Evolutionary conservation across 64 coral and sea anemone genomes (phyloP), one percentile per base, ranked within the genome.

Genomic region (Dendronephthya gigantea): DNA sequence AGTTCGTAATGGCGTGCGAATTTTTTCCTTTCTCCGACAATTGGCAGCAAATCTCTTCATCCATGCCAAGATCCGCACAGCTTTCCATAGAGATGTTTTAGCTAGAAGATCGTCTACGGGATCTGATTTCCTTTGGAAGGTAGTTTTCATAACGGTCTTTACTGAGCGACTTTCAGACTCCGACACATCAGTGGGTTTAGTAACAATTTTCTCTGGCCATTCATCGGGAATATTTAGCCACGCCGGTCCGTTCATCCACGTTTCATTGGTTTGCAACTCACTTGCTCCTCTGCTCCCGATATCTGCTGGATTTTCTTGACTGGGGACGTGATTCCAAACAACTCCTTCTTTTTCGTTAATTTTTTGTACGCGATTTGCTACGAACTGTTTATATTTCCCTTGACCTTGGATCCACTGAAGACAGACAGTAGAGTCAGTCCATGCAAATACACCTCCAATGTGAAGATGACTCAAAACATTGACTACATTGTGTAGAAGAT

Each of bases 51-150:
- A 76, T 76, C 69, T 32, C 29, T 76, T 76, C 29, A 76, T 76
- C 69, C 69, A 76, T 14, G 2, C 69, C 23, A 6, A 76, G 29
- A 29, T 38, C 35, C 6, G 69, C 13, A 29, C 6, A 38, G 69
- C 16, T 76, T 76, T 76, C 23, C n/a, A 76, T 27, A 76, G 25
- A 2, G 51, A 2, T 58, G 51, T 84, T 66, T 83, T 40, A 58
- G 83, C 82, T 27, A 83, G 56, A 0, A 59, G 39, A 83, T 89
- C 81, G 52, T 89, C 87, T 58, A 83, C 87, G 58, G 45, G 35
- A 31, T 41, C 36, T 31, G 88, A 38, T 45, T 83, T 51, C 2
- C 9, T 83, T 16, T 59, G 52, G 27, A 38, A 11, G 9, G 81
- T 88, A 31, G 87, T 39, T 83, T 88, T 81, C 37, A 51, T 27